These are phyloP conservation scores for Acleris emargana DNA, from an alignment of 2,888 invertebrate species.

Conservation along the genomic window DNA sequence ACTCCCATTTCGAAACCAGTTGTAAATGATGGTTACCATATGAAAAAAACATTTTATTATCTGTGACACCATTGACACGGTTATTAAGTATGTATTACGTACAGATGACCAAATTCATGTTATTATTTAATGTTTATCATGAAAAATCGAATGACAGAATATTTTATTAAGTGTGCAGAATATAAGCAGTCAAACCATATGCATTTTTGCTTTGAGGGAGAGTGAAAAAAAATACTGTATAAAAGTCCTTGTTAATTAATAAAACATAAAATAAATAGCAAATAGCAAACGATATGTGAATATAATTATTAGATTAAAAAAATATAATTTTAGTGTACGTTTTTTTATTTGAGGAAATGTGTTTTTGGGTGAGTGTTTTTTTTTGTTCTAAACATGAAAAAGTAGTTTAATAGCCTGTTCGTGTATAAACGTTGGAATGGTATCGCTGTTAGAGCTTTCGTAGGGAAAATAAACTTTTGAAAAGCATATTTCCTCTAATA, in stretches of 20 bases:
- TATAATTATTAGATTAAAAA: conserved; percentile 34
- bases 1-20: too few relatives aligned
- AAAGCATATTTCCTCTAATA: too few relatives aligned
- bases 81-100: too few relatives aligned
- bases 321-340: conserved; percentile 28
- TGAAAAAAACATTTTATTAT: too few relatives aligned
- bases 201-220: conserved; percentile 34
- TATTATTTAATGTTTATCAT: too few relatives aligned
- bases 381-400: neutral
- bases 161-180: conserved; percentile 7
- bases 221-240: conserved; percentile 35
- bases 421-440: too few relatives aligned
- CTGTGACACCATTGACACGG: too few relatives aligned
- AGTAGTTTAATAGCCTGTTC: too few relatives aligned
- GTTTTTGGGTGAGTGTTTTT: neutral
- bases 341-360: conserved; percentile 24
- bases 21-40: too few relatives aligned
- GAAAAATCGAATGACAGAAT: neutral
- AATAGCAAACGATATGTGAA: conserved; percentile 36
- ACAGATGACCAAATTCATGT: too few relatives aligned
- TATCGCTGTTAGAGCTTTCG: too few relatives aligned
- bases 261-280: conserved; percentile 21
- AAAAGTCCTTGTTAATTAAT: conserved; percentile 38
- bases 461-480: too few relatives aligned
- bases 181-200: conserved; percentile 8